These are phyloP conservation scores for Melieria picta DNA, from an alignment of 2,888 invertebrate species.

Conservation along the genomic window DNA sequence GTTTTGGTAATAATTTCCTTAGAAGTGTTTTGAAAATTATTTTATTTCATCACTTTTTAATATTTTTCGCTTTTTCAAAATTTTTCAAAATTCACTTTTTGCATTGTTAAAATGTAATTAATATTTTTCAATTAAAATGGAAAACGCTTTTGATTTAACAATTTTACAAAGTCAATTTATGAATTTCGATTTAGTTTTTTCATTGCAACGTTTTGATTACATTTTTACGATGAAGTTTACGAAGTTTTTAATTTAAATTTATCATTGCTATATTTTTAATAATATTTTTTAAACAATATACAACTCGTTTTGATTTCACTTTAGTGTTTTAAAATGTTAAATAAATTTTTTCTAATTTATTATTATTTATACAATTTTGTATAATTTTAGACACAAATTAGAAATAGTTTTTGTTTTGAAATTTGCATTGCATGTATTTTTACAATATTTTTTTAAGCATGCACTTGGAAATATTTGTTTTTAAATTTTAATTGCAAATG, in stretches of 20 bases:
- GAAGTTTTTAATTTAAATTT: neutral
- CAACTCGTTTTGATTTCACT: neutral
- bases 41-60: neutral
- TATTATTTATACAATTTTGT: neutral
- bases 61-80: neutral
- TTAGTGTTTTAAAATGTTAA: neutral
- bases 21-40: neutral
- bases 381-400: conserved; percentile 7
- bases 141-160: neutral
- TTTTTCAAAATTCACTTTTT: neutral
- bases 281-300: neutral
- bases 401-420: neutral
- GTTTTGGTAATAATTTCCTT: neutral
- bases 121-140: neutral
- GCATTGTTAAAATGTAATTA: neutral
- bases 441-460: neutral
- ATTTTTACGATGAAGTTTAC: no score
- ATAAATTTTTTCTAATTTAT: conserved; percentile 7
- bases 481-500: neutral
- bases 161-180: neutral
- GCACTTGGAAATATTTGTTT: neutral
- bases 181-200: neutral
- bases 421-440: neutral
- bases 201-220: neutral
- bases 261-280: neutral